phyloP scores from a whole-genome alignment of 2,888 invertebrate species.

The Mesoligia furuncula region DNA sequence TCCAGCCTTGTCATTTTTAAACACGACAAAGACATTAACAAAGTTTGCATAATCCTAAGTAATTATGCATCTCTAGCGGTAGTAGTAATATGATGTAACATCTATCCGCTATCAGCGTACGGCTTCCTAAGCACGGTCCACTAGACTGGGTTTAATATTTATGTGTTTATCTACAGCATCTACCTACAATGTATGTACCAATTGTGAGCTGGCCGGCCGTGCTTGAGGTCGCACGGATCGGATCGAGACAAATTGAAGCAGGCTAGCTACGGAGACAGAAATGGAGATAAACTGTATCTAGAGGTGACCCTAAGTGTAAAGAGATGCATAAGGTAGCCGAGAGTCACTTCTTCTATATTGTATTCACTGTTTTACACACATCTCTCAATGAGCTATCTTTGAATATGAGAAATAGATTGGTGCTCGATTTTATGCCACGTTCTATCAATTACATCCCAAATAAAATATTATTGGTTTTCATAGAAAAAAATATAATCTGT shows the following conservation, averaged over 20 bases:
- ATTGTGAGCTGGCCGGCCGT: neutral
- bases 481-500: neutral
- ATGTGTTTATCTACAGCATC: neutral
- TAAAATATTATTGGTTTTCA: neutral
- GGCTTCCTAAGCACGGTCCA: neutral
- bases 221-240: neutral
- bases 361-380: neutral
- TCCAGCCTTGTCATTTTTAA: neutral
- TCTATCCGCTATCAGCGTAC: neutral
- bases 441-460: neutral
- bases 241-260: constrained; percentile 29
- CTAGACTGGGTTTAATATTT: constrained; percentile 34
- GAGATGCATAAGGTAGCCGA: neutral
- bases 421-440: neutral
- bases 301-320: neutral
- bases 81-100: neutral
- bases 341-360: neutral
- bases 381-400: neutral
- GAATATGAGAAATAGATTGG: neutral
- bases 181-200: neutral
- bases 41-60: neutral
- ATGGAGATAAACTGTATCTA: neutral
- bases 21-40: neutral
- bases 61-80: no score
- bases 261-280: neutral